phyloP scores from a whole-genome alignment of 2,888 invertebrate genomes.

The Limnephilus lunatus region DNA sequence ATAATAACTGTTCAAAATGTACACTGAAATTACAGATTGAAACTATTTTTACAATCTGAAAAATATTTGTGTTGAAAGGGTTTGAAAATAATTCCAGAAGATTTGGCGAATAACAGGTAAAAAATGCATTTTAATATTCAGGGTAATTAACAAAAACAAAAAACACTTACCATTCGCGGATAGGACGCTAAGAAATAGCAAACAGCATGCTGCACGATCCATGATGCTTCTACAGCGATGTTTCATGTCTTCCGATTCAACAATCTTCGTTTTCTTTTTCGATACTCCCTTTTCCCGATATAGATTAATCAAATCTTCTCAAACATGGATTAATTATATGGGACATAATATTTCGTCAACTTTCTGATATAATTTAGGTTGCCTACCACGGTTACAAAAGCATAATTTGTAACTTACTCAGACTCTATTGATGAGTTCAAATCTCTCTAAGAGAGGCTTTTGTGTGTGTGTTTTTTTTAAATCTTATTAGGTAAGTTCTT shows the following conservation, averaged over 20 bases:
- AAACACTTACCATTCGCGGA: conserved; percentile 57
- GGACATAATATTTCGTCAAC: conserved; percentile 9
- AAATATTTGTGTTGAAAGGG: no score
- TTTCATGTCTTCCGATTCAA: conserved; percentile 47
- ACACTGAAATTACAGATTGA: background rate
- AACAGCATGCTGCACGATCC: conserved; percentile 45
- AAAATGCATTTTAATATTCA: no score
- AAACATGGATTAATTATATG: background rate
- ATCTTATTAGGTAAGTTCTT: conserved; percentile 4
- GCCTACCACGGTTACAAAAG: background rate
- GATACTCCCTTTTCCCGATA: background rate
- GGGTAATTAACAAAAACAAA: no score
- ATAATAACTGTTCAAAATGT: background rate
- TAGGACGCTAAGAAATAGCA: conserved; percentile 52
- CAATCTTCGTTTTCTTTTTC: conserved; percentile 4
- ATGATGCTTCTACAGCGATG: conserved; percentile 45
- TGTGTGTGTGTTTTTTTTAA: background rate
- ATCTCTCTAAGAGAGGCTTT: background rate
- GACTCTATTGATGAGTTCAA: background rate
- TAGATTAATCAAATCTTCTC: background rate
- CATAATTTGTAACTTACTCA: background rate
- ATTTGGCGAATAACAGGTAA: no score
- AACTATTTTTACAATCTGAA: no score
- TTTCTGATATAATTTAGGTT: background rate
- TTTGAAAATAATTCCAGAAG: no score